phyloP scores from a whole-genome alignment of 2,888 invertebrate genomes.

The Oxytorus armatus region DNA sequence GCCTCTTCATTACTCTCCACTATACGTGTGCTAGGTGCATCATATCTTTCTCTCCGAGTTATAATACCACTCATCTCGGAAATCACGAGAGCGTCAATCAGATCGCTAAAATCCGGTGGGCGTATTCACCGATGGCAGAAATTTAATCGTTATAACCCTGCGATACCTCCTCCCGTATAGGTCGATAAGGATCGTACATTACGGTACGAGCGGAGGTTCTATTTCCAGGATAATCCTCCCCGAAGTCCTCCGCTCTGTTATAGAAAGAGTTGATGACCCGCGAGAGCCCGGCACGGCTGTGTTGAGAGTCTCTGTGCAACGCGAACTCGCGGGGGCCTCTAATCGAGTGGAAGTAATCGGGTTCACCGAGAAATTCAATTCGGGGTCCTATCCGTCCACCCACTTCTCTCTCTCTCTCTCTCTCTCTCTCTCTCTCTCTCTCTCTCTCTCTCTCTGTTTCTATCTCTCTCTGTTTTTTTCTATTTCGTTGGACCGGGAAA shows the following conservation, averaged over 20 bases:
- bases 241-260: constrained; percentile 34
- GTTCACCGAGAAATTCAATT: constrained; percentile 67
- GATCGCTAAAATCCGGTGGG: constrained; percentile 43
- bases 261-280: constrained; percentile 38
- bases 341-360: constrained; percentile 66
- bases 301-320: constrained; percentile 36
- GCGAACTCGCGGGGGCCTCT: constrained; percentile 52
- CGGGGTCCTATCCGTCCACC: constrained; percentile 42
- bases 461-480: constrained; percentile 28
- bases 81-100: constrained; percentile 55
- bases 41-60: background rate
- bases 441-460: background rate
- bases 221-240: constrained; percentile 67
- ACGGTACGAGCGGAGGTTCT: constrained; percentile 59
- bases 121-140: constrained; percentile 19
- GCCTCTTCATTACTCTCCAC: background rate
- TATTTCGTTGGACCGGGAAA: constrained; percentile 32
- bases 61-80: background rate
- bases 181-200: constrained; percentile 60
- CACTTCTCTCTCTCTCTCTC: constrained; percentile 7
- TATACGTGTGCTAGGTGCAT: background rate
- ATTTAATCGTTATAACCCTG: constrained; percentile 47
- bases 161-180: constrained; percentile 36
- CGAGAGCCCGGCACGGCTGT: constrained; percentile 45
- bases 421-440: constrained; percentile 10